A percentile compares a stretch with the other conserved stretches of the same genome.
phyloP scores from a whole-genome alignment of 2,113 vertebrate genomes.

The Gobio gobio region DNA sequence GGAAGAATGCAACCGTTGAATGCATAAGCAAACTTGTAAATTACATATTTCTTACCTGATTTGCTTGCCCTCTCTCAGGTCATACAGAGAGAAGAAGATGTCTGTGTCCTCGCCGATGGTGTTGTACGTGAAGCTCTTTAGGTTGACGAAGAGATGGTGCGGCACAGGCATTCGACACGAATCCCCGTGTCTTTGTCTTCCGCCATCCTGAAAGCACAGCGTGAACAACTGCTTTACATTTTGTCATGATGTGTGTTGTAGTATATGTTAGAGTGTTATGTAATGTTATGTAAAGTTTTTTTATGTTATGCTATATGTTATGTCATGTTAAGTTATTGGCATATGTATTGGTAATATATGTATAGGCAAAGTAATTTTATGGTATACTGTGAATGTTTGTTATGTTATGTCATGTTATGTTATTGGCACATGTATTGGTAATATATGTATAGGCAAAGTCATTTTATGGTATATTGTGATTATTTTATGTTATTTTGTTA shows the following conservation, averaged over 20 bases:
- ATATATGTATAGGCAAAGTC: no score
- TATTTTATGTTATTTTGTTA: no score
- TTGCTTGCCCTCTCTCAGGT: constrained; percentile 91
- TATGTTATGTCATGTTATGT: no score
- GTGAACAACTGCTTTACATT: not conserved
- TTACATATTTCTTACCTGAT: constrained; percentile 83
- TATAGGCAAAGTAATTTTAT: no score
- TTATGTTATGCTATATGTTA: not conserved
- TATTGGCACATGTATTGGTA: no score
- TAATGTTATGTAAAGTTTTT: no score
- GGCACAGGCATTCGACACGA: constrained; percentile 86
- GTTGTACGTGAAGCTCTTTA: constrained; percentile 98
- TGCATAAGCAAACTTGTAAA: not conserved
- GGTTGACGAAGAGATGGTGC: constrained; percentile 93
- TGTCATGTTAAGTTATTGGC: no score
- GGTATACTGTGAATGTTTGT: no score
- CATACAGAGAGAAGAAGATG: constrained; percentile 95
- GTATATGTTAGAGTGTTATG: not conserved
- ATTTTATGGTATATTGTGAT: no score
- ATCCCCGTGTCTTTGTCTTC: constrained; percentile 87
- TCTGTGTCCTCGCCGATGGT: constrained; percentile 96
- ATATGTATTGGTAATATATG: no score
- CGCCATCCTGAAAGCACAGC: constrained; percentile 77
- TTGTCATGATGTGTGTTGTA: not conserved
- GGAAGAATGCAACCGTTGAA: not conserved